Base-by-base conservation (phyloP, 2,888 invertebrate genomes). In the Pilophorus perplexus region DNA sequence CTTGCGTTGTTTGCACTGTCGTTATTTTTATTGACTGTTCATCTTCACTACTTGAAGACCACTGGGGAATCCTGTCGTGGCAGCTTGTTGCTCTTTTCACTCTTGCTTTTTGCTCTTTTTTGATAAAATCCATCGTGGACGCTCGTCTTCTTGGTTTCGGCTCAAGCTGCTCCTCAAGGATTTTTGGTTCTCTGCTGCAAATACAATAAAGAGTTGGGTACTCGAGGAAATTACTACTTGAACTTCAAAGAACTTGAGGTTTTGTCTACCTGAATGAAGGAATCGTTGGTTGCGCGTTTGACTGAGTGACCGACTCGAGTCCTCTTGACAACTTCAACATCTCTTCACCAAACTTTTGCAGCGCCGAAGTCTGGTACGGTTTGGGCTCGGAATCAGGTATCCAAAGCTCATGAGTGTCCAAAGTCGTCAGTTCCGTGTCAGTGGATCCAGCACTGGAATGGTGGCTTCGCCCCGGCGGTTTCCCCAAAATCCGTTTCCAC, bases 361-460 rank as follows among this genome's bases (percentile, higher is more conserved):
- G 80, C 67, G 91, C 90, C 27, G 89, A 87, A 86, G 90, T 88
- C 71, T 90, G 88, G 73, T 87, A 88, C 25, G 89, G 88, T 69
- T 88, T 86, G 77, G 84, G 84, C 73, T 79, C 79, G 66, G 72
- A 69, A 71, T 83, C 83, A 68, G 86, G 86, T 38, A 90, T 80
- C 90, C 90, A 91, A 2, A 91, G 81, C 71, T 91, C 90, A 75
- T 90, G 88, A 12, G 88, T 89, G 75, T 90, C 90, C 71, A 91
- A 81, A 0, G 88, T 89, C 42, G 90, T 90, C 28, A 90, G 81
- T 76, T 91, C 91, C 1, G 90, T 90, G 74, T 91, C 91, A 0
- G 90, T 90, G 3, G 90, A 90, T 1, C 73, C 57, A 27, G 67
- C 71, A 62, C 64, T 67, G 18, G 67, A 68, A 67, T 64, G 67